These are phyloP conservation scores for Lycia hirtaria DNA, from an alignment of 2,888 invertebrate genomes.

Conservation along the genomic window DNA sequence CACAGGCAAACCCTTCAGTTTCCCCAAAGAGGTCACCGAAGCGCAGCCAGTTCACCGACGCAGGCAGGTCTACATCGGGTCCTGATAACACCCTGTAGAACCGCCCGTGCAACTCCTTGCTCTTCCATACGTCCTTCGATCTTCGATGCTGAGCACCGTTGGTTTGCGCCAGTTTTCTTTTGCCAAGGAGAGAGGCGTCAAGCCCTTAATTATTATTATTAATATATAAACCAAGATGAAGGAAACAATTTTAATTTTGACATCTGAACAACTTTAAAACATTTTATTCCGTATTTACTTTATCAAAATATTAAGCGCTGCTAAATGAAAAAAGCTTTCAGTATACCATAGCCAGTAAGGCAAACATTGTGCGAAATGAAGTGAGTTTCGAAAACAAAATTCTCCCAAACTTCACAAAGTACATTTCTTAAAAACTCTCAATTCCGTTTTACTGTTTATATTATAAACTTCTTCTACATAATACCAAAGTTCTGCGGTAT, in stretches of 20 bases:
- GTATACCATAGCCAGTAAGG: not conserved
- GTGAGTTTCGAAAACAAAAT: constrained; percentile 8
- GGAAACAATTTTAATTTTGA: not conserved
- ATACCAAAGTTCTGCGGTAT: not conserved
- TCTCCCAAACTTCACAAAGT: constrained; percentile 13
- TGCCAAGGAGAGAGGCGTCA: too few species aligned
- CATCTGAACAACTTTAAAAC: not conserved
- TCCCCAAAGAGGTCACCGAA: too few species aligned
- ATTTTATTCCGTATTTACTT: not conserved
- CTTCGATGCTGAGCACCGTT: too few species aligned
- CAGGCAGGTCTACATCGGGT: too few species aligned
- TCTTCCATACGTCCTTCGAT: too few species aligned
- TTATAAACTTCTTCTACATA: not conserved
- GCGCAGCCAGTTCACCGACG: too few species aligned
- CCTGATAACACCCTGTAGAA: too few species aligned
- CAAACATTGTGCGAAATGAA: constrained; percentile 11
- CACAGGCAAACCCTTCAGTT: too few species aligned
- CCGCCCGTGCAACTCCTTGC: too few species aligned
- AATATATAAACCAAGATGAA: not conserved
- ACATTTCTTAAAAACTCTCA: constrained; percentile 12
- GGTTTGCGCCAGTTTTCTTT: too few species aligned
- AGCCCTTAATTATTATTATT: too few species aligned
- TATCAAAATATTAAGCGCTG: constrained; percentile 3
- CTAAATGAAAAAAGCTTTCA: not conserved
- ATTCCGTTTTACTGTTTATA: constrained; percentile 2